Conservation (phyloP, 2,113 vertebrate genomes). For the Manacus vitellinus region DNA sequence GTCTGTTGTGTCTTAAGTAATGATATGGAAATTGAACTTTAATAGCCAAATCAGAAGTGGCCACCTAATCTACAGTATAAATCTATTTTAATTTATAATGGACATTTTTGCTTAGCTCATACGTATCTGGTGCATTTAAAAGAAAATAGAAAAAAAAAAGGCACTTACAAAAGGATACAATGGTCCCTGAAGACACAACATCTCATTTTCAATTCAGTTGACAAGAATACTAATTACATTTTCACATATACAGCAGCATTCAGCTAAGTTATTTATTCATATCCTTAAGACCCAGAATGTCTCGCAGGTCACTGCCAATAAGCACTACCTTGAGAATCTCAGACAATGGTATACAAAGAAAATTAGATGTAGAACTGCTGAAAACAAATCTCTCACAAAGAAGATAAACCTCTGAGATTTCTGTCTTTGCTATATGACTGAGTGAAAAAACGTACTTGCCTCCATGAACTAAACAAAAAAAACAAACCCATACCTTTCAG, state of each 20-base stretch:
- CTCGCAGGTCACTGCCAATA: constrained; percentile 75
- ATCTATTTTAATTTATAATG: constrained; percentile 62
- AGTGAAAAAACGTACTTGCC: constrained; percentile 40
- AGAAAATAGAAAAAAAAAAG: background rate
- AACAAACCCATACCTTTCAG: background rate
- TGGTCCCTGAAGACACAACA: constrained; percentile 63
- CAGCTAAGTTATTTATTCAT: constrained; percentile 79
- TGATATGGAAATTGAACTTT: constrained; percentile 37
- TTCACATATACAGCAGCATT: constrained; percentile 77
- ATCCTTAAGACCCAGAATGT: constrained; percentile 69
- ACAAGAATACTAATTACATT: constrained; percentile 78
- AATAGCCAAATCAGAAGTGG: constrained; percentile 12
- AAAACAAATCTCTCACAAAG: constrained; percentile 22
- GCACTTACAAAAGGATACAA: constrained; percentile 48
- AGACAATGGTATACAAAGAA: constrained; percentile 49
- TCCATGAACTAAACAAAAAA: background rate
- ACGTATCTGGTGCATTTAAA: constrained; percentile 50
- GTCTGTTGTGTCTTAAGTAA: background rate
- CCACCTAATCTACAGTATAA: constrained; percentile 51
- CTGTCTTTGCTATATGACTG: constrained; percentile 4
- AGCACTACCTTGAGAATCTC: constrained; percentile 69
- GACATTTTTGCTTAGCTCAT: constrained; percentile 64
- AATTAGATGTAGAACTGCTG: constrained; percentile 63
- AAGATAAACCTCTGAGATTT: constrained; percentile 61
- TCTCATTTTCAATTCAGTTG: constrained; percentile 75